phyloP scores from a whole-genome alignment of 2,888 invertebrate genomes.

The Phytoseiulus persimilis region DNA sequence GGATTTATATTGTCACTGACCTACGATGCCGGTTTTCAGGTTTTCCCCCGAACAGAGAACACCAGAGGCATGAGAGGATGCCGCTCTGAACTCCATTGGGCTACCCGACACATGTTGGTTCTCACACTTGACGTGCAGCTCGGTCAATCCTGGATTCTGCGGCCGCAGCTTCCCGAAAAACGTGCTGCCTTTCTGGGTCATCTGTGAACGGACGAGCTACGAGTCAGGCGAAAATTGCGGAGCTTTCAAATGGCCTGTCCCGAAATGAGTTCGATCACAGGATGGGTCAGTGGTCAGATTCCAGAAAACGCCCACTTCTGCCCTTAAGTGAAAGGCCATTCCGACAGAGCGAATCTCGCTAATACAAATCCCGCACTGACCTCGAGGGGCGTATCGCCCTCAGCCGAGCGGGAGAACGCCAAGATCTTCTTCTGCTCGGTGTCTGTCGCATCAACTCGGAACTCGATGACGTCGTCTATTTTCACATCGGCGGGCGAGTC shows the following conservation, averaged over 20 bases:
- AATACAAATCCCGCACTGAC: neutral
- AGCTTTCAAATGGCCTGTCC: too few species aligned
- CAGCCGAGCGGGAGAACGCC: neutral
- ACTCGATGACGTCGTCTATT: neutral
- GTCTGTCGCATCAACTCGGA: neutral
- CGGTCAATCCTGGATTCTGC: conserved; percentile 64
- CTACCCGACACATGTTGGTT: conserved; percentile 68
- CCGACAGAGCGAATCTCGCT: too few species aligned
- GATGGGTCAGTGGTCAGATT: too few species aligned
- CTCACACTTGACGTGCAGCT: conserved; percentile 85
- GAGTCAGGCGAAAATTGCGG: too few species aligned
- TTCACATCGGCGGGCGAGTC: neutral
- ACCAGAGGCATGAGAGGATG: conserved; percentile 54
- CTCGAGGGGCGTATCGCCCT: neutral
- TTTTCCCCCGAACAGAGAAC: conserved; percentile 89
- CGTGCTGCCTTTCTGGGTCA: neutral
- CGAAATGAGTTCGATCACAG: too few species aligned
- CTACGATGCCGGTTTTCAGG: conserved; percentile 82
- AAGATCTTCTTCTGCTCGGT: neutral
- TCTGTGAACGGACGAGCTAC: neutral
- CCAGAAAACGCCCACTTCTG: too few species aligned
- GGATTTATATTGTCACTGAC: neutral
- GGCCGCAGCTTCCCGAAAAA: neutral
- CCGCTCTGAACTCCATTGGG: conserved; percentile 57
- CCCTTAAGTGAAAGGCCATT: too few species aligned